Evolutionary conservation across 2,888 invertebrate species (phyloP), one percentile per base, ranked within the genome.

Genomic region (Pandemis cinnamomeana): DNA sequence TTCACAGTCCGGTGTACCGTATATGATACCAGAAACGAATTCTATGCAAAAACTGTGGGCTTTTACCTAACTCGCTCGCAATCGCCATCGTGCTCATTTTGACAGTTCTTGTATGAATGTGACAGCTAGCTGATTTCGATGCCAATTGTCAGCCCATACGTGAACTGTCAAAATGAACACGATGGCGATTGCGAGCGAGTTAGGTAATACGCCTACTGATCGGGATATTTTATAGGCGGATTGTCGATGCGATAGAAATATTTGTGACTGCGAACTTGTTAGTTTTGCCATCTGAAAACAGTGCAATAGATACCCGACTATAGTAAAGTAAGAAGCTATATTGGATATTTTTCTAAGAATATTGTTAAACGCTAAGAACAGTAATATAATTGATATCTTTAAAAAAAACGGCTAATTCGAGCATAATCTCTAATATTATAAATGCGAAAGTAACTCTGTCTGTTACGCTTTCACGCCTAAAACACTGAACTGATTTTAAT

Each of bases 291-390:
- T 58, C 64, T 71, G 61, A 77, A 74, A 63, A 72, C 76, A 77
- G 79, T 81, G 79, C 78, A 82, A 81, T 79, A 78, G 46, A 68
- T 75, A 42, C 46, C 72, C 36, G 20, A 48, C 66, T 71, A 36
- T 20, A 41, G 58, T 48, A 10, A 46, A 46, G 10, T 61, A 61
- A 64, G 63, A 64, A 67, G 7, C 48, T 15, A 61, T 60, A 67
- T 62, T 62, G 53, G 20, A 61, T 71, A 67, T 71, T 71, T 71
- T 62, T 71, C 51, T 70, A 71, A 66, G 53, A 55, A 60, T 41
- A 60, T 62, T 69, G 10, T 58, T 64, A 61, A 69, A 46, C 61
- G 13, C 27, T 73, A 69, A 69, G 58, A 63, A 46, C 15, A 69
- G 41, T 10, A 64, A 61, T 66, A 27, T 27, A 10, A 10, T 55